Percentiles rank a stretch among this genome's conserved stretches.
Conservation (phyloP, 2,797 vertebrate genomes). For the Perodicticus potto region DNA sequence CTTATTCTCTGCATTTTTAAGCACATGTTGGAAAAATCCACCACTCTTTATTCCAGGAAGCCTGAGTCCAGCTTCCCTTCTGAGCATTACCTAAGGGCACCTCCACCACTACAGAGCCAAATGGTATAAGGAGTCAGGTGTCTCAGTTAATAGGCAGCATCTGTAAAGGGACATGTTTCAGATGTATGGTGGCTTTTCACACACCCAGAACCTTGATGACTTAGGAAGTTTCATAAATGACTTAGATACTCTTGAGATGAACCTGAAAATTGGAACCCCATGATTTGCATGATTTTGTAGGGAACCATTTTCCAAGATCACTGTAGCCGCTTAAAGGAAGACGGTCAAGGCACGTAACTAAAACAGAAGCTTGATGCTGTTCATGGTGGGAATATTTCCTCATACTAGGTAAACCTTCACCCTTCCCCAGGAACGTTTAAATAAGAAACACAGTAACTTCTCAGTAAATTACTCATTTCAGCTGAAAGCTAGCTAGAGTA, state of each 20-base stretch:
- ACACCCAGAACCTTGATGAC: constrained; percentile 95
- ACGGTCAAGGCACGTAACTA: neutral
- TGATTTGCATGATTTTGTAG: constrained; percentile 94
- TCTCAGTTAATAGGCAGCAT: constrained; percentile 93
- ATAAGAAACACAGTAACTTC: neutral
- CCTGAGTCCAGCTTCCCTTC: constrained; percentile 92
- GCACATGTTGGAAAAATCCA: constrained; percentile 92
- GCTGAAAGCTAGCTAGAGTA: neutral
- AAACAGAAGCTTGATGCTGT: neutral
- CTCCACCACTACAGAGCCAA: constrained; percentile 92
- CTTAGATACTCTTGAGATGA: constrained; percentile 94
- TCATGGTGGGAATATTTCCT: neutral
- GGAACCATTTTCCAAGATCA: constrained; percentile 91
- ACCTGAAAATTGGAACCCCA: constrained; percentile 93
- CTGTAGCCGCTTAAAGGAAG: constrained; percentile 56
- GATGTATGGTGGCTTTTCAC: constrained; percentile 94
- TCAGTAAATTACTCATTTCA: constrained; percentile 20
- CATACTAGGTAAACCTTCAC: neutral
- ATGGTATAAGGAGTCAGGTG: too few relatives aligned
- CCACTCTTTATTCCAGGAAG: constrained; percentile 94
- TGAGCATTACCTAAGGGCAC: constrained; percentile 91
- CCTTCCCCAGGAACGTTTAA: neutral
- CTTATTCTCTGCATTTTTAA: constrained; percentile 94
- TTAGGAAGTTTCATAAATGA: constrained; percentile 91
- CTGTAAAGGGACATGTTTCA: constrained; percentile 92